A percentile compares a stretch with the other conserved stretches of the same genome.
Evolutionary conservation across 2,113 vertebrate genomes (phyloP).

Genomic region (Caloenas nicobarica): DNA sequence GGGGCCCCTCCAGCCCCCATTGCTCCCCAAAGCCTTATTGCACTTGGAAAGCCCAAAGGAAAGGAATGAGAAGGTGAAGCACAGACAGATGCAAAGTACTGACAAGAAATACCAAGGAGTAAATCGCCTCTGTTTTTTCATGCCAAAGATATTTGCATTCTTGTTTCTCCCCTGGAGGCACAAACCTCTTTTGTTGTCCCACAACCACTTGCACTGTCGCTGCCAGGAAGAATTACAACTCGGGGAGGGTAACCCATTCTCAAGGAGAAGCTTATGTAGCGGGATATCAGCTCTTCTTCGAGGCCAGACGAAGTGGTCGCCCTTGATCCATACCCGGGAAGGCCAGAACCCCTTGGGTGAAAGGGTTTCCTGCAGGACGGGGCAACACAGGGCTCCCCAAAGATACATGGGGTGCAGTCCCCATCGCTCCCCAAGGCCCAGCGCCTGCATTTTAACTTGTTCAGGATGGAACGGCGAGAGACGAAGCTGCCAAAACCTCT

Average conservation of each 20-base stretch:
- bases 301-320: background rate
- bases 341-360: background rate
- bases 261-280: background rate
- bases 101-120: slow-evolving; percentile 37
- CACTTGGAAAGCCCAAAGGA: background rate
- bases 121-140: slow-evolving; percentile 6
- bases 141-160: slow-evolving; percentile 53
- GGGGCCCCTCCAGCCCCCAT: background rate
- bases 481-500: background rate
- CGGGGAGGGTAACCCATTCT: background rate
- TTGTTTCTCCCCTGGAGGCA: slow-evolving; percentile 50
- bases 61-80: slow-evolving; percentile 33
- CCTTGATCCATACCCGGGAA: rapidly evolving
- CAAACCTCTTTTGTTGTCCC: slow-evolving; percentile 36
- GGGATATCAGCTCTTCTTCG: rapidly evolving
- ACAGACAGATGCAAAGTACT: slow-evolving; percentile 8
- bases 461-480: background rate
- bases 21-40: background rate
- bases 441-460: background rate
- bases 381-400: rapidly evolving
- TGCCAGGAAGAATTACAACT: background rate
- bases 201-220: background rate
- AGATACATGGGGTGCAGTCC: background rate
- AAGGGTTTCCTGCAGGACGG: background rate
- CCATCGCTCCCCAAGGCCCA: background rate